Conservation (phyloP, 2,797 vertebrate species). For the Channallabes apus region DNA sequence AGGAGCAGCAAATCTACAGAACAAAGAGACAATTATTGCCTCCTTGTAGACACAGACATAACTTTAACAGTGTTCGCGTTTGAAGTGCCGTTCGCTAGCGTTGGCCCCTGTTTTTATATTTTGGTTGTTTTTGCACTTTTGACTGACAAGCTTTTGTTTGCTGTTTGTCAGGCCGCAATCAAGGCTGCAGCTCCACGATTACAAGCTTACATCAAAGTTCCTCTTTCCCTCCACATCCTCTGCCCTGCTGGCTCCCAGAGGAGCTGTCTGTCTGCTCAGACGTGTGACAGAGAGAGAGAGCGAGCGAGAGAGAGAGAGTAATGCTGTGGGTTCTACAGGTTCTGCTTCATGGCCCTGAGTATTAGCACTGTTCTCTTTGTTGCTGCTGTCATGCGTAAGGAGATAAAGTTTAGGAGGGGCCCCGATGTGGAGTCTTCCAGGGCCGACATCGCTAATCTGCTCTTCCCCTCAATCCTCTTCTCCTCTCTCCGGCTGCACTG, state of each 20-base stretch:
- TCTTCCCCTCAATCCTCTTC: slow-evolving; percentile 59
- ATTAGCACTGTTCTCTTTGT: slow-evolving; percentile 65
- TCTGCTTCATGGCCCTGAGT: slow-evolving; percentile 62
- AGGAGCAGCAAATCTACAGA: slow-evolving; percentile 48
- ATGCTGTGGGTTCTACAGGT: slow-evolving; percentile 62
- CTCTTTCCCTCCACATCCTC: slow-evolving; percentile 56
- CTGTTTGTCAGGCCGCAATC: slow-evolving; percentile 62
- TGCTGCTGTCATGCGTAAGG: slow-evolving; percentile 62
- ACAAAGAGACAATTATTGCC: slow-evolving; percentile 62
- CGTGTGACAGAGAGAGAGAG: slow-evolving; percentile 54
- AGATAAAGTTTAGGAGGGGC: slow-evolving; percentile 64
- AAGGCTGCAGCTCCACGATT: slow-evolving; percentile 61
- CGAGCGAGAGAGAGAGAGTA: slow-evolving; percentile 35
- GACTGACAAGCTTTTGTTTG: slow-evolving; percentile 64
- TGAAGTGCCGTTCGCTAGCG: slow-evolving; percentile 54
- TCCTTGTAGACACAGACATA: slow-evolving; percentile 52
- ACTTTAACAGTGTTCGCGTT: slow-evolving; percentile 56
- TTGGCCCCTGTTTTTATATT: slow-evolving; percentile 47
- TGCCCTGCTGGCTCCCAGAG: slow-evolving; percentile 58
- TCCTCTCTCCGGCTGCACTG: slow-evolving; percentile 55
- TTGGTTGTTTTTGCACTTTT: slow-evolving; percentile 56
- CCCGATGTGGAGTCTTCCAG: slow-evolving; percentile 56
- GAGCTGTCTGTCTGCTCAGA: slow-evolving; percentile 61
- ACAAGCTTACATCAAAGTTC: slow-evolving; percentile 66
- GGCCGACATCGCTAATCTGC: slow-evolving; percentile 61